Percentiles rank a stretch among this genome's conserved stretches.
Evolutionary conservation across 2,888 invertebrate species (phyloP).

Genomic region (Drepanosiphum platanoidis): DNA sequence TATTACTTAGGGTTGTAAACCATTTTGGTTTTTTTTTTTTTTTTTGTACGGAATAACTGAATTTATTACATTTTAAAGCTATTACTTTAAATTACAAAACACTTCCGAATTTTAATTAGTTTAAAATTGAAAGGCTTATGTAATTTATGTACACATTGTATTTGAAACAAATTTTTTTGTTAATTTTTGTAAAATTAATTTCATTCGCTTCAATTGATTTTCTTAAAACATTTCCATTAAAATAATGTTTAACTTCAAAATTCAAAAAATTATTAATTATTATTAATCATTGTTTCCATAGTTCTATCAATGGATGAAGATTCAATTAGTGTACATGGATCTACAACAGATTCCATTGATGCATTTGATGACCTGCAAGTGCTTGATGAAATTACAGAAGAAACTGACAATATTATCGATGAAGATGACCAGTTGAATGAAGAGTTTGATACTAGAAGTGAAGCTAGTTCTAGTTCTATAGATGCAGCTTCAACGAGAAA

Average conservation of each 20-base stretch:
- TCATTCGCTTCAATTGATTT: no score
- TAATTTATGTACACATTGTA: no score
- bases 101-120: no score
- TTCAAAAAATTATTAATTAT: constrained; percentile 15
- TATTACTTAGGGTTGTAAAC: no score
- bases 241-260: not conserved
- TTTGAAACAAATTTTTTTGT: no score
- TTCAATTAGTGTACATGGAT: constrained; percentile 58
- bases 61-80: no score
- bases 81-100: no score
- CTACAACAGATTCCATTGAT: constrained; percentile 57
- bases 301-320: constrained; percentile 57
- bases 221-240: not conserved
- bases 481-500: constrained; percentile 75
- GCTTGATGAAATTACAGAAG: constrained; percentile 57
- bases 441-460: constrained; percentile 83
- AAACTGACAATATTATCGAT: constrained; percentile 51
- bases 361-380: constrained; percentile 56
- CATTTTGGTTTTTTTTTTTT: no score
- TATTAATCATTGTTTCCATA: constrained; percentile 23
- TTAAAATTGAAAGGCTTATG: no score
- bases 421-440: constrained; percentile 51
- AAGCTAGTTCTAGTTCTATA: constrained; percentile 85
- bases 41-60: no score
- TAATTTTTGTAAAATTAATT: no score